phyloP scores from a whole-genome alignment of 2,797 vertebrate species.

The Oreochromis mossambicus region DNA sequence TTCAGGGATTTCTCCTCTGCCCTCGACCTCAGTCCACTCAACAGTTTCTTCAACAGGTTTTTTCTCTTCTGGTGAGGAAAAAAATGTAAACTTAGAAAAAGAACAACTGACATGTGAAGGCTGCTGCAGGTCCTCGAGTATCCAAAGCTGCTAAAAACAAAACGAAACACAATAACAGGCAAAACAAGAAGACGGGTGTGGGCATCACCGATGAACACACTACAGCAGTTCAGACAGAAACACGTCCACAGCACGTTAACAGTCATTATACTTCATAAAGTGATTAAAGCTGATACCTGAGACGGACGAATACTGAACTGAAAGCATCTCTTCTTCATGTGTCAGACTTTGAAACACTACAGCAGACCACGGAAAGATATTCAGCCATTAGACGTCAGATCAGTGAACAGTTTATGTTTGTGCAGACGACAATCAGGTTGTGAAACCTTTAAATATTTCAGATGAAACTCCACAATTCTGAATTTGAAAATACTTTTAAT shows the following conservation, averaged over 20 bases:
- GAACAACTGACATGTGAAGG: background rate
- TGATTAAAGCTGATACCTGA: slow-evolving; percentile 45
- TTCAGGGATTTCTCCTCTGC: slow-evolving; percentile 47
- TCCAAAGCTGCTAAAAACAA: background rate
- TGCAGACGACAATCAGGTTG: background rate
- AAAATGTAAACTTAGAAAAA: slow-evolving; percentile 36
- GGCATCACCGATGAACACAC: background rate
- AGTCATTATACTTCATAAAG: background rate
- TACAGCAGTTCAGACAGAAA: background rate
- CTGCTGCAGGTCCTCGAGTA: background rate
- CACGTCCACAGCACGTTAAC: background rate
- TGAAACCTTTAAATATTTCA: background rate
- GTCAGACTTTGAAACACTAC: slow-evolving; percentile 58
- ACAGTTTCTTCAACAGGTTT: slow-evolving; percentile 61
- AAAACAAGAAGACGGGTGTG: background rate
- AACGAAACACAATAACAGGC: background rate
- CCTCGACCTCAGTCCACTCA: slow-evolving; percentile 30
- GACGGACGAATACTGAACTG: slow-evolving; percentile 30
- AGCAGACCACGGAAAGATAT: slow-evolving; percentile 16
- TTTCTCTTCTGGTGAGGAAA: slow-evolving; percentile 61
- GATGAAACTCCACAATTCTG: background rate
- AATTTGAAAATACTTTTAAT: background rate
- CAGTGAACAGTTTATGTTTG: background rate
- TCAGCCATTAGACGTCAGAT: background rate
- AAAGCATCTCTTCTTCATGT: slow-evolving; percentile 49